phyloP scores from a whole-genome alignment of 2,888 invertebrate genomes.

The Agonopterix arenella region DNA sequence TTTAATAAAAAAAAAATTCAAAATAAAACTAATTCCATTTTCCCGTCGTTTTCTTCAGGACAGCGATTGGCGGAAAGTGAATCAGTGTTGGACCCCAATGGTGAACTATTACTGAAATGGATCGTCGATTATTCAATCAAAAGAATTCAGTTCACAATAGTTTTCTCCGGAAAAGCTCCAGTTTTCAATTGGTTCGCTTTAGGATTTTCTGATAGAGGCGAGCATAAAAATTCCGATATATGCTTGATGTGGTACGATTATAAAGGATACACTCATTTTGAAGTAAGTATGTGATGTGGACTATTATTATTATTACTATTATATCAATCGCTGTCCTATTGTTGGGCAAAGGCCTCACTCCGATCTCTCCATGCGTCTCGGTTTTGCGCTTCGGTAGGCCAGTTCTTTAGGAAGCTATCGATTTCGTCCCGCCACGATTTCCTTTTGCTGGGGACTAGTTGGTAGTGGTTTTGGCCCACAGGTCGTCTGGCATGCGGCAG shows the following conservation, averaged over 20 bases:
- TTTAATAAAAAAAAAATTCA: not conserved
- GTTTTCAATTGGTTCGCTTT: slow-evolving; percentile 85
- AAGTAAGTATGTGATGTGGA: slow-evolving; percentile 45
- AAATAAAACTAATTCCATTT: too few relatives aligned
- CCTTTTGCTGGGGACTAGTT: too few relatives aligned
- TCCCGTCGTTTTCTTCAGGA: slow-evolving; percentile 21
- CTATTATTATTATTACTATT: too few relatives aligned
- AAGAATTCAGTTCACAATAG: slow-evolving; percentile 68
- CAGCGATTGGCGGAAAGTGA: slow-evolving; percentile 49
- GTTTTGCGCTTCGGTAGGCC: too few relatives aligned
- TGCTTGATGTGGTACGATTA: slow-evolving; percentile 88
- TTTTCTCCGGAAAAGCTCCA: slow-evolving; percentile 60
- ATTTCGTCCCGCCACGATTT: too few relatives aligned
- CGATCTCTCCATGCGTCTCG: too few relatives aligned
- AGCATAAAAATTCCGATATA: slow-evolving; percentile 84
- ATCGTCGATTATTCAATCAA: slow-evolving; percentile 44
- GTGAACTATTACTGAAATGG: slow-evolving; percentile 59
- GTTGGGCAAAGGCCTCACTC: too few relatives aligned
- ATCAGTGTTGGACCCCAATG: slow-evolving; percentile 58
- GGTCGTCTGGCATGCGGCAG: too few relatives aligned
- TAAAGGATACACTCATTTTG: slow-evolving; percentile 72
- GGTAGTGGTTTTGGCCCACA: too few relatives aligned
- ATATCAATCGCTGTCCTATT: too few relatives aligned
- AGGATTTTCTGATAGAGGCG: slow-evolving; percentile 91
- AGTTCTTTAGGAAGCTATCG: too few relatives aligned